phyloP scores from a whole-genome alignment of 2,113 vertebrate species.

The Okapia johnstoni region DNA sequence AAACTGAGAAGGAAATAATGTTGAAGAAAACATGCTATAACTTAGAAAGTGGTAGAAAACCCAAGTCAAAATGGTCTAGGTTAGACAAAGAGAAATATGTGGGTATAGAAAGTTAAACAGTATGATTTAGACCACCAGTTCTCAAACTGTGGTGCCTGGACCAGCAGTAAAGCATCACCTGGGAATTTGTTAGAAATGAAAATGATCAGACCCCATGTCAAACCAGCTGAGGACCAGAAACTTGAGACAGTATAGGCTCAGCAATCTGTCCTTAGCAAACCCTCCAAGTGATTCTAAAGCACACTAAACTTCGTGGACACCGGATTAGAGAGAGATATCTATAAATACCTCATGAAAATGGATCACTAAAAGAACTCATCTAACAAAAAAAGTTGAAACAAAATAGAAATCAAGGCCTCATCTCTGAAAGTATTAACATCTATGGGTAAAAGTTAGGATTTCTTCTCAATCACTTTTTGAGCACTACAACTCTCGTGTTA shows the following conservation, averaged over 20 bases:
- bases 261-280: background rate
- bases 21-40: background rate
- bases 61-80: background rate
- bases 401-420: background rate
- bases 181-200: background rate
- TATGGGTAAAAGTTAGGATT: background rate
- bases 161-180: background rate
- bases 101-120: background rate
- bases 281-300: background rate
- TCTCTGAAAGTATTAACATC: background rate
- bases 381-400: background rate
- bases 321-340: background rate
- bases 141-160: background rate
- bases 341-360: background rate
- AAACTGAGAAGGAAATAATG: background rate
- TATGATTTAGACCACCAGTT: background rate
- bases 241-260: background rate
- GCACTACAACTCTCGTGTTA: background rate
- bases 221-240: background rate
- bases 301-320: background rate
- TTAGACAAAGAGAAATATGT: background rate
- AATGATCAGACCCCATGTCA: background rate
- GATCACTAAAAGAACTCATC: background rate
- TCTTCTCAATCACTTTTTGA: background rate
- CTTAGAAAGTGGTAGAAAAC: background rate